Conservation (phyloP, 2,888 invertebrate genomes). For the Blastobasis lacticolella region DNA sequence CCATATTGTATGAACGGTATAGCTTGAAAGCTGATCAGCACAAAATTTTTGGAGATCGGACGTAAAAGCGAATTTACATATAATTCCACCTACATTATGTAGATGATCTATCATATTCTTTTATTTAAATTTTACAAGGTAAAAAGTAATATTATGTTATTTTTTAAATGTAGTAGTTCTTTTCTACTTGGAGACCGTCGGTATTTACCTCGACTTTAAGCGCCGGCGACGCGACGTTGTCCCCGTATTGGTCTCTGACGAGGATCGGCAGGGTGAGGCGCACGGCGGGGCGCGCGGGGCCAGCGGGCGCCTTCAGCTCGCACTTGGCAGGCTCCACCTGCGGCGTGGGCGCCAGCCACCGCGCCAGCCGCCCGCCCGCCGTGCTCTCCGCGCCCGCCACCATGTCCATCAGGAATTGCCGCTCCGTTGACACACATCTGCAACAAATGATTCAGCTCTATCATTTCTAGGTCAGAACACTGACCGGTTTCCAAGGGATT, state of each 20-base stretch:
- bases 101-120: too few relatives aligned
- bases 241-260: slow-evolving; percentile 94
- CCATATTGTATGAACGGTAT: too few relatives aligned
- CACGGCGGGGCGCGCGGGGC: slow-evolving; percentile 77
- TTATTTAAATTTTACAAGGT: too few relatives aligned
- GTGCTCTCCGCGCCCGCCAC: slow-evolving; percentile 88
- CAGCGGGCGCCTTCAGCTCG: slow-evolving; percentile 83
- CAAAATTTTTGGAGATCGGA: too few relatives aligned
- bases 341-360: slow-evolving; percentile 95
- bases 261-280: slow-evolving; percentile 79
- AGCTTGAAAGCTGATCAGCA: too few relatives aligned
- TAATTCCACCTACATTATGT: too few relatives aligned
- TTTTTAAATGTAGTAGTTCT: too few relatives aligned
- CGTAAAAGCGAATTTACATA: too few relatives aligned
- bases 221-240: slow-evolving; percentile 87
- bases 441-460: slow-evolving; percentile 27
- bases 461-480: neutral
- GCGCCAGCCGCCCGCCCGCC: slow-evolving; percentile 93
- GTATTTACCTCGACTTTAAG: slow-evolving; percentile 80
- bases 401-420: slow-evolving; percentile 93
- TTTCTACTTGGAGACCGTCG: too few relatives aligned
- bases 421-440: slow-evolving; percentile 91
- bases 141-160: too few relatives aligned
- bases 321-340: slow-evolving; percentile 92
- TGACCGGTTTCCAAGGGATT: too few relatives aligned